A percentile compares a stretch with the other conserved stretches of the same genome.
Evolutionary conservation across 1,140 invertebrate genomes (phyloP).

Genomic region (Aleiodes sp.): DNA sequence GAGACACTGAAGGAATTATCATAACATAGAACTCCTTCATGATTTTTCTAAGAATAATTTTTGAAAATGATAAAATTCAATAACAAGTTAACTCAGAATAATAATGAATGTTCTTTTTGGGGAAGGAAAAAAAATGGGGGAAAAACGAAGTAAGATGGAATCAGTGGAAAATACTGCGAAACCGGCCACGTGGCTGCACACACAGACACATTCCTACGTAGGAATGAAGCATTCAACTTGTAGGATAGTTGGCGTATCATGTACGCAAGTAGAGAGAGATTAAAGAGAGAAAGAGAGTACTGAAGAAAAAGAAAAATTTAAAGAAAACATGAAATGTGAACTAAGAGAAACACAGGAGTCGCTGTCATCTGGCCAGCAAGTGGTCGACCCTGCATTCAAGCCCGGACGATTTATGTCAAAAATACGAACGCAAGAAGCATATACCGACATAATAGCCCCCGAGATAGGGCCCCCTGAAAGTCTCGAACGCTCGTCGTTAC

Average conservation of each 20-base stretch:
- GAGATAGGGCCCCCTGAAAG: constrained; percentile 12
- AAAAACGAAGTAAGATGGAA: too few relatives aligned
- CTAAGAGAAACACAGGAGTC: constrained; percentile 32
- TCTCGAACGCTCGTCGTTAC: constrained; percentile 23
- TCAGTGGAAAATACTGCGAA: too few relatives aligned
- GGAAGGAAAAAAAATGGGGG: too few relatives aligned
- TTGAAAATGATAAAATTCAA: too few relatives aligned
- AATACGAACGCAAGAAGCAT: constrained; percentile 34
- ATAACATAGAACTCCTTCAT: too few relatives aligned
- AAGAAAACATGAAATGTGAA: constrained; percentile 10
- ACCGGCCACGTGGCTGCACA: too few relatives aligned
- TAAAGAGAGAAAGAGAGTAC: neutral
- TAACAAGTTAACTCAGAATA: too few relatives aligned
- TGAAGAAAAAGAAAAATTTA: constrained; percentile 19
- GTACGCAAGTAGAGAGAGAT: constrained; percentile 17
- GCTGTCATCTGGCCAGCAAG: constrained; percentile 50
- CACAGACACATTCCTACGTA: too few relatives aligned
- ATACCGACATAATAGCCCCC: constrained; percentile 33
- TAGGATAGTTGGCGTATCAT: neutral
- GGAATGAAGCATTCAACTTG: too few relatives aligned
- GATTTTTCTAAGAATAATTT: too few relatives aligned
- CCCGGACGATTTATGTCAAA: constrained; percentile 47
- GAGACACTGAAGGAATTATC: too few relatives aligned
- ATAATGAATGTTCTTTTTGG: too few relatives aligned
- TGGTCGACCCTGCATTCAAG: constrained; percentile 44